Base-by-base conservation (phyloP, 2,797 vertebrate species). In the Ceyx erithaca region DNA sequence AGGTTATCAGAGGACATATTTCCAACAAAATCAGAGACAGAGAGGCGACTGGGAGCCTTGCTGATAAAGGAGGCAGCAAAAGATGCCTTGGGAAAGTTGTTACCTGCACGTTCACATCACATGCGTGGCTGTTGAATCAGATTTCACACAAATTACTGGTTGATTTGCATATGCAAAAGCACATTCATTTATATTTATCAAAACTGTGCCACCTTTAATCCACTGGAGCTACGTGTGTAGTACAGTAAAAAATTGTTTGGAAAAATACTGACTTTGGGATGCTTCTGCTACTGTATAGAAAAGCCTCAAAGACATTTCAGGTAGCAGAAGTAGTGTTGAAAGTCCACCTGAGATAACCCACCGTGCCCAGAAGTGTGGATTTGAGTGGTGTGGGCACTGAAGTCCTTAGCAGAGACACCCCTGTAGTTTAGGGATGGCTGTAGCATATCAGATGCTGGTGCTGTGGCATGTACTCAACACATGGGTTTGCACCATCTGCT, bases 401-500 rank as follows among this genome's bases (percentile, higher is more conserved):
- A 81, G 71, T 86, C 80, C 64, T 71, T 75, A 40, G 48, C 25
- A 9, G 12, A 93, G 83, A 12, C 20, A n/a, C 43, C 4, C 0
- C 68, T 63, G 49, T 75, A 71, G 64, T 82, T 72, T 81, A 64
- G 62, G 78, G 49, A 57, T 7, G 30, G 68, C 78, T 90, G 23
- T 40, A 67, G 63, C 0, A 0, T 71, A 77, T 86, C 80, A 69
- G 33, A 86, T 90, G 71, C 57, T 84, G 71, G 68, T 95, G 77
- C 75, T 58, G 78, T 90, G 90, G 64, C 78, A 85, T 63, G 63
- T 92, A 86, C 64, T 92, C 83, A 93, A 81, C 82, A 77, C 76
- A 88, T 84, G 75, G 77, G 63, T 76, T 93, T 90, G 83, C 13
- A 77, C 87, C 92, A 91, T 94, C 92, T 96, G 94, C 85, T 88